Conservation (phyloP, 2,888 invertebrate genomes). For the Nemotelus nigrinus region DNA sequence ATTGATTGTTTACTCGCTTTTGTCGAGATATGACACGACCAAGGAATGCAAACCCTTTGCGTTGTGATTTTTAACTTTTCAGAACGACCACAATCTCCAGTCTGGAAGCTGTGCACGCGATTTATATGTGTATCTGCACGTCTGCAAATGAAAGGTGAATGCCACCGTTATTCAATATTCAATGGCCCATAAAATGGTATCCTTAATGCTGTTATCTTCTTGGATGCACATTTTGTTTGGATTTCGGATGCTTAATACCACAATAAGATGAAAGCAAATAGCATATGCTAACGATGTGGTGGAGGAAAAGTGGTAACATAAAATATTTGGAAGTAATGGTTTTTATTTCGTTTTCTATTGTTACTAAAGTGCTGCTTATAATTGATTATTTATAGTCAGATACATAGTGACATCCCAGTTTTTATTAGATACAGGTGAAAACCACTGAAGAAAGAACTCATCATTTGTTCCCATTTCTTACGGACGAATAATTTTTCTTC, state of each 20-base stretch:
- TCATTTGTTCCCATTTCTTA: too few relatives aligned
- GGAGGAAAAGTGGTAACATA: neutral
- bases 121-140: slow-evolving; percentile 34
- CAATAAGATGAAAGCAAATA: slow-evolving; percentile 43
- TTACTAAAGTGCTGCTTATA: too few relatives aligned
- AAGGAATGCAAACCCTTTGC: slow-evolving; percentile 30
- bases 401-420: too few relatives aligned
- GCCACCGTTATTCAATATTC: slow-evolving; percentile 55
- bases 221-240: slow-evolving; percentile 60
- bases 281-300: slow-evolving; percentile 28
- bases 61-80: slow-evolving; percentile 40
- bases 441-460: too few relatives aligned
- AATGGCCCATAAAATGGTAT: slow-evolving; percentile 66
- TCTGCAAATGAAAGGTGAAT: slow-evolving; percentile 55
- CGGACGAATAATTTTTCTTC: too few relatives aligned
- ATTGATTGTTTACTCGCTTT: slow-evolving; percentile 47
- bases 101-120: slow-evolving; percentile 1
- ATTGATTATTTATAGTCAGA: too few relatives aligned
- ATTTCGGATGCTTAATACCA: slow-evolving; percentile 44
- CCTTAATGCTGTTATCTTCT: slow-evolving; percentile 62
- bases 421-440: too few relatives aligned
- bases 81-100: neutral
- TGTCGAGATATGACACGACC: slow-evolving; percentile 40
- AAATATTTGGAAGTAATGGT: neutral
- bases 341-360: too few relatives aligned